Percentiles rank a stretch among this genome's conserved stretches.
phyloP scores from a whole-genome alignment of 2,888 invertebrate genomes.

The Nipponacmea schrenckii region DNA sequence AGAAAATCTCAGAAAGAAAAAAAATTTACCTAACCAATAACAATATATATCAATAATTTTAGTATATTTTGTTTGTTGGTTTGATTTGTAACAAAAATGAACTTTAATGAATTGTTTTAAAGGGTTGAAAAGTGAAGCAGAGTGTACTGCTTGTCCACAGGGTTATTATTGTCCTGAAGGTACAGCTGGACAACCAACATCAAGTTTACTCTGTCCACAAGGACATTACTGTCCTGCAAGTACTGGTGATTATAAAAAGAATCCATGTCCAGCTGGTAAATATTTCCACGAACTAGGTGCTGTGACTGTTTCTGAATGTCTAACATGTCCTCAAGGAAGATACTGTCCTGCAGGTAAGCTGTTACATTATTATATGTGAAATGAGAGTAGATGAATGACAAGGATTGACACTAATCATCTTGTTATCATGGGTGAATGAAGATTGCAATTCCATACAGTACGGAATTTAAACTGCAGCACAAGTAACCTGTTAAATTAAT shows the following conservation, averaged over 20 bases:
- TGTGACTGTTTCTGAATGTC: slow-evolving; percentile 46
- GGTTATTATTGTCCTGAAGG: slow-evolving; percentile 62
- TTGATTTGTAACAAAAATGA: too few species aligned
- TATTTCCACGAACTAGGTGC: slow-evolving; percentile 48
- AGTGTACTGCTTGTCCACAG: slow-evolving; percentile 57
- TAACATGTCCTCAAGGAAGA: slow-evolving; percentile 57
- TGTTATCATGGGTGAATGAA: too few species aligned
- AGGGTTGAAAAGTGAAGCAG: slow-evolving; percentile 42
- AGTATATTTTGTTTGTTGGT: too few species aligned
- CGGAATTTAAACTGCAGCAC: too few species aligned
- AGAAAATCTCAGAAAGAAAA: too few species aligned
- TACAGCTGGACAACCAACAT: slow-evolving; percentile 48
- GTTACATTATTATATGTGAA: too few species aligned
- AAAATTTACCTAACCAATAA: too few species aligned
- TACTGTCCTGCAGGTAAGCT: slow-evolving; percentile 47
- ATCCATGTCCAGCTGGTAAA: slow-evolving; percentile 55
- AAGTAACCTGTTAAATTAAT: too few species aligned
- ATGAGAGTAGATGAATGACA: too few species aligned
- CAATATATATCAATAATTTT: too few species aligned
- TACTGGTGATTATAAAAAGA: slow-evolving; percentile 52
- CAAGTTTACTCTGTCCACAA: slow-evolving; percentile 43
- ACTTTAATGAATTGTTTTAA: background rate
- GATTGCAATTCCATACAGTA: too few species aligned
- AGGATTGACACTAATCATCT: too few species aligned
- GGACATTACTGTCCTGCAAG: slow-evolving; percentile 58